phyloP scores from a whole-genome alignment of 2,113 vertebrate species.

The human (Homo sapiens) region DNA sequence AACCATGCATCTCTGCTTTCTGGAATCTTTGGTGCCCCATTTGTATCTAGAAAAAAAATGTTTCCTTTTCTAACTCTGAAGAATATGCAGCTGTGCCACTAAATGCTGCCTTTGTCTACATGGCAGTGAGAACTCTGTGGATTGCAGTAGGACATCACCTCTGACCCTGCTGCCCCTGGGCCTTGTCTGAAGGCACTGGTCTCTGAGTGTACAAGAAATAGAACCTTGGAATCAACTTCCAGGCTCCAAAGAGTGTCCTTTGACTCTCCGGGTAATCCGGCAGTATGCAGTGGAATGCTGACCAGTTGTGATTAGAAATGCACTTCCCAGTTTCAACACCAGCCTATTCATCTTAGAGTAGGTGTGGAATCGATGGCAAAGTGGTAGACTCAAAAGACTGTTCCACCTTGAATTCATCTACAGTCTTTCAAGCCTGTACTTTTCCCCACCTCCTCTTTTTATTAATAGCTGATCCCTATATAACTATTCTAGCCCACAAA shows the following conservation, averaged over 20 bases:
- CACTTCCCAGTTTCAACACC: neutral
- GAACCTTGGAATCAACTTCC: neutral
- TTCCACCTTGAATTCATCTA: neutral
- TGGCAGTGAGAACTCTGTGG: slow-evolving; percentile 75
- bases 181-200: slow-evolving; percentile 66
- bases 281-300: neutral
- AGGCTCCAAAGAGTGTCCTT: neutral
- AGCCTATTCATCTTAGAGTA: accelerated
- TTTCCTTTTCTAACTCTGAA: slow-evolving; percentile 79
- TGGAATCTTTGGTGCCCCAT: slow-evolving; percentile 64
- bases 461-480: neutral
- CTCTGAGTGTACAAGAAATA: neutral
- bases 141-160: slow-evolving; percentile 69
- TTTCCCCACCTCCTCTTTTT: neutral
- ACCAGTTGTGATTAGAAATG: neutral
- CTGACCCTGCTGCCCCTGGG: neutral
- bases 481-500: neutral
- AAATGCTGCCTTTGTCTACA: slow-evolving; percentile 77
- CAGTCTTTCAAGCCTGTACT: neutral
- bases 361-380: neutral
- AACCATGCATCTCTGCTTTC: neutral
- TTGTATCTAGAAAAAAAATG: slow-evolving; percentile 67
- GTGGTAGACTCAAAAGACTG: accelerated
- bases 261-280: neutral
- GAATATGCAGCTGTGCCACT: slow-evolving; percentile 75